Evolutionary conservation across 1,140 invertebrate species (phyloP), one percentile per base, ranked within the genome.

Genomic region (Trachelipus rathkii): DNA sequence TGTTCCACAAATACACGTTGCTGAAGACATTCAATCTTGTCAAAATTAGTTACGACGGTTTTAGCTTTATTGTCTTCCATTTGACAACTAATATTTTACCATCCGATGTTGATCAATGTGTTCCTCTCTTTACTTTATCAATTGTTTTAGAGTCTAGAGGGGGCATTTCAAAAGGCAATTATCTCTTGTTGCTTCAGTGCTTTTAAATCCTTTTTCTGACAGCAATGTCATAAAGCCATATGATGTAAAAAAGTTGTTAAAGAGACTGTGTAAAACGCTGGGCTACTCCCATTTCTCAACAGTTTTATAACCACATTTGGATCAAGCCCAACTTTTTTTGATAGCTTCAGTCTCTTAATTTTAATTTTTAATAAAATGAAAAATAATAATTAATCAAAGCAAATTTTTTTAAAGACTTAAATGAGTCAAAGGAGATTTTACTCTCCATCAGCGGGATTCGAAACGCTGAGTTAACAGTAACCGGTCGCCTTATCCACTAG

Each of bases 231-330:
- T 15, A 4, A 77, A 33, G 66, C 72, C 75, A 72, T 7, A 77
- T 10, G 75, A 72, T 60, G 75, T 77, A 45, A n/a, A 77, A 77
- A 23, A 77, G 72, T 67, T 53, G 44, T 72, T 50, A 67, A 77
- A 77, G 43, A 77, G 10, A 72, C 43, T 23, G 71, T 69, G 23
- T 72, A 70, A 72, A 33, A 66, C 69, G 70, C 24, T 46, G 75
- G 75, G 0, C 66, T 67, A 43, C 67, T 13, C 70, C 44, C 70
- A 21, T 44, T n/a, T n/a, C n/a, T 67, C 13, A 72, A 46, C 11
- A 46, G 53, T 45, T 72, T 53, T 50, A 77, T 72, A 77, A 77
- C 75, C 67, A 67, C 53, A 45, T 45, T 21, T 72, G 46, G 71
- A 0, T 70, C 70, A 60, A 77, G 50, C 50, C 44, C 45, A 76